These are phyloP conservation scores for Helicoverpa armigera DNA, from an alignment of 1,140 invertebrate genomes.

Conservation along the genomic window DNA sequence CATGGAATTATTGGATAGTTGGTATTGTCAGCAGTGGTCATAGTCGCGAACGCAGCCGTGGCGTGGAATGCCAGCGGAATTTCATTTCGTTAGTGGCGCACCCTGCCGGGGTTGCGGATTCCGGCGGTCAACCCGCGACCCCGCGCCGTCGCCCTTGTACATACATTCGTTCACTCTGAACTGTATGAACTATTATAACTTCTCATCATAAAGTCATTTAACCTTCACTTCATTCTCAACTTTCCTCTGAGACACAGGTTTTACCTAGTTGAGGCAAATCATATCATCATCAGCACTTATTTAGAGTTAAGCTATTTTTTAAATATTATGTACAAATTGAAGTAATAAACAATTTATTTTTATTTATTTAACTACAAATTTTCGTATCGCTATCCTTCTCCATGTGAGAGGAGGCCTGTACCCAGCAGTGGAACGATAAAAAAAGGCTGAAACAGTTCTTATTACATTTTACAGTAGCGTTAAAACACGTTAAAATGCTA, in stretches of 20 bases:
- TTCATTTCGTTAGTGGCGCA: conserved; percentile 80
- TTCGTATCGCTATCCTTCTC: no score
- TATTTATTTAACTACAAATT: neutral
- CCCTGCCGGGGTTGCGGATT: conserved; percentile 67
- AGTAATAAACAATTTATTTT: no score
- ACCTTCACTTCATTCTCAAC: neutral
- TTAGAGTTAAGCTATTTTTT: no score
- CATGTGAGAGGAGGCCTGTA: no score
- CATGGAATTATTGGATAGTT: conserved; percentile 58
- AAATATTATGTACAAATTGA: no score
- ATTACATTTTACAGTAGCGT: conserved; percentile 4
- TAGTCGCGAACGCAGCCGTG: conserved; percentile 58
- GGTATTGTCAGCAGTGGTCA: conserved; percentile 55
- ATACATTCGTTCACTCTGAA: conserved; percentile 52
- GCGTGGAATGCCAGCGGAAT: conserved; percentile 75
- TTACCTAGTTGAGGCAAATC: no score
- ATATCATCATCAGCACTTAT: no score
- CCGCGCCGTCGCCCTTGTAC: conserved; percentile 39
- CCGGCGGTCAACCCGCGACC: conserved; percentile 61
- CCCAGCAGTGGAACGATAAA: no score
- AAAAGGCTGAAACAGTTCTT: no score
- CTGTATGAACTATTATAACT: conserved; percentile 48
- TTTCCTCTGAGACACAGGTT: no score
- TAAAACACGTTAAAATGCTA: conserved; percentile 26
- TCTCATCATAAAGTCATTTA: conserved; percentile 7